Conservation (phyloP, 1,140 invertebrate species). For the Brachionus calyciflorus region DNA sequence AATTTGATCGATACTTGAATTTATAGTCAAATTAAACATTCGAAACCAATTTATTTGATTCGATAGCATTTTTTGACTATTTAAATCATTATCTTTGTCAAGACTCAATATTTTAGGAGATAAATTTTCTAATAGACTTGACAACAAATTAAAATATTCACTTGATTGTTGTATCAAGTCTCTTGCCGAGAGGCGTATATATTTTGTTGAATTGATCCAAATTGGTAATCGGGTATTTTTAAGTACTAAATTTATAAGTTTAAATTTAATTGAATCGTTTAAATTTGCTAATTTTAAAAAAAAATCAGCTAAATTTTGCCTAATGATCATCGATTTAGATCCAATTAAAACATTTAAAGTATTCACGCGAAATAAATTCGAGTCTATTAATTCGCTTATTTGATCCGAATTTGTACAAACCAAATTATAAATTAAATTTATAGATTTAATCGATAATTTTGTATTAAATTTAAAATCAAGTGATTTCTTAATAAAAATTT, state of each 20-base stretch:
- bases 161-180: slow-evolving; percentile 60
- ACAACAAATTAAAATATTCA: slow-evolving; percentile 64
- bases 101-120: neutral
- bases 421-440: neutral
- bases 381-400: neutral
- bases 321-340: neutral
- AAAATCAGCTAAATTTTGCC: slow-evolving; percentile 12
- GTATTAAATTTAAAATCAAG: neutral
- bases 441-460: slow-evolving; percentile 4
- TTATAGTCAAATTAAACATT: slow-evolving; percentile 61
- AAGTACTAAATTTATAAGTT: slow-evolving; percentile 49
- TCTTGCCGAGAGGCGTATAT: slow-evolving; percentile 61
- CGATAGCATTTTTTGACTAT: slow-evolving; percentile 60
- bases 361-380: neutral
- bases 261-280: neutral
- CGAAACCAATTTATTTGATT: slow-evolving; percentile 64
- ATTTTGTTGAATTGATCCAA: slow-evolving; percentile 62
- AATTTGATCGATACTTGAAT: slow-evolving; percentile 59
- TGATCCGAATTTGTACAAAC: neutral
- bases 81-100: slow-evolving; percentile 50
- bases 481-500: slow-evolving; percentile 22
- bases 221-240: slow-evolving; percentile 64
- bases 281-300: neutral
- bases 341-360: slow-evolving; percentile 38
- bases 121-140: slow-evolving; percentile 56